Evolutionary conservation across 2,113 vertebrate genomes (phyloP).

Genomic region (Gymnarchus niloticus): DNA sequence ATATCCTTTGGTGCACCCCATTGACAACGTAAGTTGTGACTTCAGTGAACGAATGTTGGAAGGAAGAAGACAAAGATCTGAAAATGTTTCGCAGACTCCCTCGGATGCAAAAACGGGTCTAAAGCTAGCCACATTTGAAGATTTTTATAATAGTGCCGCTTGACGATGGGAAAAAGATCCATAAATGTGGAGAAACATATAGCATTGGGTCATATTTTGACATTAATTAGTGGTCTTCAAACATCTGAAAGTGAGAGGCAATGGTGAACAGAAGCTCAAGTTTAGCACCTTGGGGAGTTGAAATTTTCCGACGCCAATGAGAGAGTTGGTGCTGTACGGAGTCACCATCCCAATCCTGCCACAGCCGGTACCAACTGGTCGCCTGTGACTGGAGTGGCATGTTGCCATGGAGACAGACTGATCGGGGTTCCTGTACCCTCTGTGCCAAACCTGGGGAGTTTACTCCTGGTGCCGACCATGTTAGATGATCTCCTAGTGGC

Average conservation of each 20-base stretch:
- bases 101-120: not conserved
- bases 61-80: not conserved
- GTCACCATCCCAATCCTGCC: not conserved
- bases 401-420: not conserved
- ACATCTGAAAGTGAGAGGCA: not conserved
- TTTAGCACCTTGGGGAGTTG: no score
- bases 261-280: no score
- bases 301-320: no score
- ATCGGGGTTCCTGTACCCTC: not conserved
- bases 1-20: no score
- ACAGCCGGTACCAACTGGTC: not conserved
- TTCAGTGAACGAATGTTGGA: not conserved
- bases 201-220: no score
- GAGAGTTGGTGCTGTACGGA: not conserved
- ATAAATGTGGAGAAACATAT: not conserved
- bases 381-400: not conserved
- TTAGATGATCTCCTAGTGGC: not conserved
- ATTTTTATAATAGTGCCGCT: no score
- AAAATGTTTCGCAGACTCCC: not conserved
- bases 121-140: not conserved
- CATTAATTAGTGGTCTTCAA: not conserved
- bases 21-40: not conserved
- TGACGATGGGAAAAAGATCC: not conserved
- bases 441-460: not conserved
- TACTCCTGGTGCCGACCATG: not conserved